Base-by-base conservation (phyloP, 2,888 invertebrate species). In the Ophonus ardosiacus region DNA sequence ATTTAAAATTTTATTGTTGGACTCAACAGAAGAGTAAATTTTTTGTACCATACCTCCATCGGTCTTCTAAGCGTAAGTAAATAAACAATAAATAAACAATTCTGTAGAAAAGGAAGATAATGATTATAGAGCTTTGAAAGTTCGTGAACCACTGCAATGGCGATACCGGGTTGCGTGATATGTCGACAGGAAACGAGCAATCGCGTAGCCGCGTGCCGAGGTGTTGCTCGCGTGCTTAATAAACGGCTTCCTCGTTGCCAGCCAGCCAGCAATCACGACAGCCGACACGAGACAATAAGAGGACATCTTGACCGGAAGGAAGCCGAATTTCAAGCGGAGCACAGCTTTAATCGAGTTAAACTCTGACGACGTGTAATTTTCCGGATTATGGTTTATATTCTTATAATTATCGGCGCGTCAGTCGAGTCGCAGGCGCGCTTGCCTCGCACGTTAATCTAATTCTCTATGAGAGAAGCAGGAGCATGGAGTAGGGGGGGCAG, bases 401-500 rank as follows among this genome's bases (percentile, higher is more conserved):
- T 68, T 63, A 13, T 76, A 51, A 57, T 56, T 76, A 57, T 51
- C 78, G 31, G 8, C 78, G 57, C 31, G 78, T 78, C 76, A 78
- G 21, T 7, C 13, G 21, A n/a, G 57, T 13, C 17, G 56, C 76
- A 57, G 56, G 57, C 31, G 59, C 7, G 21, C 57, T 7, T n/a
- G 78, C 78, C 90, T 90, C 89, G 90, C 89, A 90, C 90, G 89
- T 76, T 91, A 91, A 91, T 91, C 90, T 89, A 91, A 91, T 91
- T 90, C 90, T 90, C 83, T 84, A 84, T 81, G 65, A 86, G 56
- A 78, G 31, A 65, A 21, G 56, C 43, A 17, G 56, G 74, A 40
- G n/a, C 15, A 24, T n/a, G 59, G 56, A 43, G 56, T 57, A 17
- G 56, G 57, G 13, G 7, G 7, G 40, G 17, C n/a, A 17, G 85